A percentile compares a stretch with the other conserved stretches of the same genome.
Conservation (phyloP, 2,113 vertebrate genomes). For the Colinus virginianus region DNA sequence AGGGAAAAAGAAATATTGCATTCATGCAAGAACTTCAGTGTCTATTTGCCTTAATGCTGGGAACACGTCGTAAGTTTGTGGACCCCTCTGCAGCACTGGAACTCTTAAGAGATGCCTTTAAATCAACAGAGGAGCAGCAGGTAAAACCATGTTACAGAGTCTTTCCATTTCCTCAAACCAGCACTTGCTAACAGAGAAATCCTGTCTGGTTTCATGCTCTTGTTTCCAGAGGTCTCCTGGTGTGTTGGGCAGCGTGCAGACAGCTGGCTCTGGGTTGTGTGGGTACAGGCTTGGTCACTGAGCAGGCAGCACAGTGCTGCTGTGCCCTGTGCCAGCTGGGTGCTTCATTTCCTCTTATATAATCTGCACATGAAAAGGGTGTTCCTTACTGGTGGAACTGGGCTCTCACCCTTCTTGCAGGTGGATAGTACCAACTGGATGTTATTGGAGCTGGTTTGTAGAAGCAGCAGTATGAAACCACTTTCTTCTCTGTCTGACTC, state of each 20-base stretch:
- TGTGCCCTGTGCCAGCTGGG: neutral
- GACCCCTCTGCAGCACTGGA: constrained; percentile 93
- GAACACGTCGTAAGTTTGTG: constrained; percentile 91
- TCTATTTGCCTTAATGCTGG: constrained; percentile 94
- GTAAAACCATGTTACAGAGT: constrained; percentile 56
- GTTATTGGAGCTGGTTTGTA: too few relatives aligned
- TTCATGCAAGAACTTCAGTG: constrained; percentile 98
- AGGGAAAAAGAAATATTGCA: constrained; percentile 94
- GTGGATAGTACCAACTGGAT: accelerated
- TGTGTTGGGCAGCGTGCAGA: neutral
- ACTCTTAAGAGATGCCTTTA: constrained; percentile 90
- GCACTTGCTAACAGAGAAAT: neutral
- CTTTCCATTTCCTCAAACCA: neutral
- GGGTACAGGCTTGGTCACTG: neutral
- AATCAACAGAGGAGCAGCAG: constrained; percentile 93
- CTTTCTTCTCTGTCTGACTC: neutral
- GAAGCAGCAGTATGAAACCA: accelerated
- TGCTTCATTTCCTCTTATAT: neutral
- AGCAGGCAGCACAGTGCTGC: neutral
- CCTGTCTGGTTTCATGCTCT: neutral
- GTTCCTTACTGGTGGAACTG: neutral
- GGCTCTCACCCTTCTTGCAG: accelerated
- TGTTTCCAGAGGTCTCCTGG: neutral
- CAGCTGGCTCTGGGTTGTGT: neutral
- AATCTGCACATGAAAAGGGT: neutral